phyloP scores from a whole-genome alignment of 2,113 vertebrate species.

The Urocitellus parryii region DNA sequence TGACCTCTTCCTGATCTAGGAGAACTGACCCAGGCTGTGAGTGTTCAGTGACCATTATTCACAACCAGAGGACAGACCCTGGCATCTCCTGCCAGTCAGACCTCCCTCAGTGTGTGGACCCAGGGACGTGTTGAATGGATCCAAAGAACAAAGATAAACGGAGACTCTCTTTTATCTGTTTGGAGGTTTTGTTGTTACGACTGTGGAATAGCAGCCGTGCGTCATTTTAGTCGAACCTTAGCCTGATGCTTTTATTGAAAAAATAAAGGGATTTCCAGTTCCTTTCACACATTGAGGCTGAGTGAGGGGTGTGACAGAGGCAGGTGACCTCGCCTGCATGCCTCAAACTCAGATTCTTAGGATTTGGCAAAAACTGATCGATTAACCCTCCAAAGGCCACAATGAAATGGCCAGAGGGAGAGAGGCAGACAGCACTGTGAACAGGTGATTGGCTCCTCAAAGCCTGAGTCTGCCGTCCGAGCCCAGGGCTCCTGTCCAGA shows the following conservation, averaged over 20 bases:
- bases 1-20: background rate
- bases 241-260: slow-evolving; percentile 57
- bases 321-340: background rate
- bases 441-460: slow-evolving; percentile 60
- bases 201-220: slow-evolving; percentile 44
- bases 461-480: background rate
- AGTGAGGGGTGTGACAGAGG: background rate
- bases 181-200: slow-evolving; percentile 56
- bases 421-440: slow-evolving; percentile 55
- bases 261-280: slow-evolving; percentile 60
- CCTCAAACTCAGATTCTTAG: slow-evolving; percentile 41
- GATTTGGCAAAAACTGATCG: slow-evolving; percentile 67
- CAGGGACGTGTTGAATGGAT: slow-evolving; percentile 41
- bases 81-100: background rate
- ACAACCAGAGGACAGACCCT: background rate
- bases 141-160: slow-evolving; percentile 51
- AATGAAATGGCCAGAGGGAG: slow-evolving; percentile 62
- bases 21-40: background rate
- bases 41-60: slow-evolving; percentile 8
- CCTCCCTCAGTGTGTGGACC: background rate
- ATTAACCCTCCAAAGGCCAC: slow-evolving; percentile 4
- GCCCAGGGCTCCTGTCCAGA: background rate
- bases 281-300: slow-evolving; percentile 17
- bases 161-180: slow-evolving; percentile 6
- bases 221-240: slow-evolving; percentile 75